Evolutionary conservation across 2,797 vertebrate species (phyloP).

Genomic region (Microctenopoma lineatum): DNA sequence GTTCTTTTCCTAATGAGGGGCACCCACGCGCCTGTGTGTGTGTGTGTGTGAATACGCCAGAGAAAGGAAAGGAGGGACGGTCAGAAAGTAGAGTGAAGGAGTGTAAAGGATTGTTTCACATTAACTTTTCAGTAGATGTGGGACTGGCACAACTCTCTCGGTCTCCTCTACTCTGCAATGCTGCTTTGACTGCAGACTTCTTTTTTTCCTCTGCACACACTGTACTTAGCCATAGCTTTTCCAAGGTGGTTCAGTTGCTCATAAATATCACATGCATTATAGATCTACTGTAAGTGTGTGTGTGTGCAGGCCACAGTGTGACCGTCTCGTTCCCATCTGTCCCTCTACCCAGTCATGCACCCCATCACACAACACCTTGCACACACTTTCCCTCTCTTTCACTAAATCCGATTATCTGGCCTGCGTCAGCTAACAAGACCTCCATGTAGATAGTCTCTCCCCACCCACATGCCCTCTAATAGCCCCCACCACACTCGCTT

Average conservation of each 20-base stretch:
- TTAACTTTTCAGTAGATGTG: constrained; percentile 78
- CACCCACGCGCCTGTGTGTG: constrained; percentile 36
- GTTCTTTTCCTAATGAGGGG: constrained; percentile 69
- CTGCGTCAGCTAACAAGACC: constrained; percentile 77
- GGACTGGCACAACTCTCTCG: constrained; percentile 54
- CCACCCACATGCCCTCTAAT: background rate
- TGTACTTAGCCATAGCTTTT: constrained; percentile 57
- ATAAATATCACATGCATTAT: constrained; percentile 78
- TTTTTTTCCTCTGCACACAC: constrained; percentile 34
- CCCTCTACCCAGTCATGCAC: constrained; percentile 56
- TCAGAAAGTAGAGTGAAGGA: constrained; percentile 2
- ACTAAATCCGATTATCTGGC: constrained; percentile 83
- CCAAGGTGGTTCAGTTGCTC: constrained; percentile 48
- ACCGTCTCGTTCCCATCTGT: constrained; percentile 83
- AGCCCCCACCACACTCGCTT: constrained; percentile 24
- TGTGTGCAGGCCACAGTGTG: constrained; percentile 69
- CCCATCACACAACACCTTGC: constrained; percentile 60
- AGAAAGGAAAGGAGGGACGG: constrained; percentile 30
- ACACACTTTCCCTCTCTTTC: constrained; percentile 75
- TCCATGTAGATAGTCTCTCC: constrained; percentile 54
- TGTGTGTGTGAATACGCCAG: background rate
- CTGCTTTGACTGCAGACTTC: constrained; percentile 48
- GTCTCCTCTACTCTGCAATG: constrained; percentile 37
- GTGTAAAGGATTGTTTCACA: constrained; percentile 69
- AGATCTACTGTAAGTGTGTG: constrained; percentile 62